A percentile compares a stretch with the other conserved stretches of the same genome.
Conservation (phyloP, 2,113 vertebrate species). For the Trinectes maculatus region DNA sequence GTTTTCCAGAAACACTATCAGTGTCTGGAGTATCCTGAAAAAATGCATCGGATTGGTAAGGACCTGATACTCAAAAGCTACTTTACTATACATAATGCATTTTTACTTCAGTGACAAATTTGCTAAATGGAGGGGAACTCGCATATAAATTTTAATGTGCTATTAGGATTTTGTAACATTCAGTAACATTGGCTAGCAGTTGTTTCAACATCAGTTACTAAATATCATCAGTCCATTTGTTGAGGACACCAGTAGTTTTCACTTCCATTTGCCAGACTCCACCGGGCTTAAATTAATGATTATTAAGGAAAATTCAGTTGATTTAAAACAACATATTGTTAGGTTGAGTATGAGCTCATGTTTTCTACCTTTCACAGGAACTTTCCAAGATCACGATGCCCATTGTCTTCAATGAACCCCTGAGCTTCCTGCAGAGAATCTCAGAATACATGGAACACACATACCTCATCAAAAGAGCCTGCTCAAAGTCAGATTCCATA, state of each 20-base stretch:
- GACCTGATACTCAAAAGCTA: background rate
- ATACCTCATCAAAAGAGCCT: conserved; percentile 92
- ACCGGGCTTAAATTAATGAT: background rate
- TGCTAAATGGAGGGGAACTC: background rate
- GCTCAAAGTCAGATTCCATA: conserved; percentile 84
- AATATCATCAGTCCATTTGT: background rate
- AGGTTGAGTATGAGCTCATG: background rate
- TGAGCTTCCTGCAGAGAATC: conserved; percentile 97
- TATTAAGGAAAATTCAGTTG: background rate
- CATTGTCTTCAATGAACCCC: conserved; percentile 94
- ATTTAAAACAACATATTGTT: background rate
- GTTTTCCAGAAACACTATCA: conserved; percentile 93
- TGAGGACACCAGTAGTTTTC: background rate
- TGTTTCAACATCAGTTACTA: background rate
- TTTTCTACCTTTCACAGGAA: conserved; percentile 81
- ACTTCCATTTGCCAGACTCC: background rate
- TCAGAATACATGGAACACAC: conserved; percentile 99
- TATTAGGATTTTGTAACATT: background rate
- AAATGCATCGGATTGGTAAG: conserved; percentile 98
- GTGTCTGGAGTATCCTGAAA: conserved; percentile 95
- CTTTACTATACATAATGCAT: background rate
- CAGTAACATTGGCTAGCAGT: background rate
- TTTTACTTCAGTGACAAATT: background rate
- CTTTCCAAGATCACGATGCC: conserved; percentile 99
- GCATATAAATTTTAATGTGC: background rate